Conservation (phyloP, 1,140 invertebrate species). For the Pogonomyrmex barbatus region DNA sequence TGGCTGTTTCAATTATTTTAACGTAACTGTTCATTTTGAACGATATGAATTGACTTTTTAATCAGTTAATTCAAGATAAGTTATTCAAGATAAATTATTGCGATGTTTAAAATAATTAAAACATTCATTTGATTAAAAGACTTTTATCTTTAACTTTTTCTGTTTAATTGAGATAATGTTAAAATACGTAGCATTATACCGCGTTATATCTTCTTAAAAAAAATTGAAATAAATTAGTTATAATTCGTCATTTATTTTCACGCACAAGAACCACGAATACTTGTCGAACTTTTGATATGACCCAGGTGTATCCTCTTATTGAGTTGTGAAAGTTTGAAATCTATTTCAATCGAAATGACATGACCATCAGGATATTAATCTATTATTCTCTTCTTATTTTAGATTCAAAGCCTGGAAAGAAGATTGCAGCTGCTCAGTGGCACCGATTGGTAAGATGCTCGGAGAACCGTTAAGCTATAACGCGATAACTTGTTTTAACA, state of each 20-base stretch:
- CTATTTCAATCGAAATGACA: conserved; percentile 41
- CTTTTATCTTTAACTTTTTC: background rate
- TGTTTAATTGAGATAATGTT: background rate
- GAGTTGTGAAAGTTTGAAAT: conserved; percentile 27
- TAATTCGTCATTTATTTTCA: background rate
- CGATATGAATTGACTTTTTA: background rate
- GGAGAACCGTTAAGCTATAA: conserved; percentile 40
- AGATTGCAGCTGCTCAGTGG: conserved; percentile 66
- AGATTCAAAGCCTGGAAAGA: conserved; percentile 64
- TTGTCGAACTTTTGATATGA: conserved; percentile 23
- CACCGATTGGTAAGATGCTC: conserved; percentile 64
- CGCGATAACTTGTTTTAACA: conserved; percentile 27
- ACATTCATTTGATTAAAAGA: too few species aligned
- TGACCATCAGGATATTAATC: conserved; percentile 38
- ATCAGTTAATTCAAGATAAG: background rate
- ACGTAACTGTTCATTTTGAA: background rate
- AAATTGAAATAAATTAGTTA: conserved; percentile 30
- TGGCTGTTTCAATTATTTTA: background rate
- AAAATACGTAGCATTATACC: background rate
- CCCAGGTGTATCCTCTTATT: conserved; percentile 33
- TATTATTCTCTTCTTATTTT: conserved; percentile 60
- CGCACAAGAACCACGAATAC: background rate
- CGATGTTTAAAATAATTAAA: too few species aligned
- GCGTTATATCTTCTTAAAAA: background rate
- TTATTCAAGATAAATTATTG: too few species aligned